Conservation (phyloP, 2,888 invertebrate species). For the Hemithea aestivaria region DNA sequence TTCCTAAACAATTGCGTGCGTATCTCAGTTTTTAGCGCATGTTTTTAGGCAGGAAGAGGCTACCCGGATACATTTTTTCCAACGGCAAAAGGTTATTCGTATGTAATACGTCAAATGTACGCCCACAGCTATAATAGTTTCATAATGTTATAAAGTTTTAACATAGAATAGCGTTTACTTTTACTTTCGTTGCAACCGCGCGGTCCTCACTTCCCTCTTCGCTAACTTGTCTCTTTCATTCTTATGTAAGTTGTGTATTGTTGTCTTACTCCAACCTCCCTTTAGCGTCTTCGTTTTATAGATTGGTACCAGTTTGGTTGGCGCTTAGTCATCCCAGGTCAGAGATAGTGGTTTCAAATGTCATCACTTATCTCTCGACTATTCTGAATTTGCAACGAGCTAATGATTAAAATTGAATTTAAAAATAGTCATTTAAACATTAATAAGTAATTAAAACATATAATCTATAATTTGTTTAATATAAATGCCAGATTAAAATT, state of each 20-base stretch:
- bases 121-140: slow-evolving; percentile 38
- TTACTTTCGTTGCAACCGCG: slow-evolving; percentile 64
- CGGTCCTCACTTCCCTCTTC: slow-evolving; percentile 56
- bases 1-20: no score
- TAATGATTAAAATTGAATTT: no score
- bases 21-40: background rate
- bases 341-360: slow-evolving; percentile 62
- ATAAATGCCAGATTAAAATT: no score
- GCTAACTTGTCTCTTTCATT: slow-evolving; percentile 43
- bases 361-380: slow-evolving; percentile 46
- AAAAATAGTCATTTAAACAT: no score
- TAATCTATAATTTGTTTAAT: no score
- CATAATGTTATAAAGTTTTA: slow-evolving; percentile 45
- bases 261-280: slow-evolving; percentile 43
- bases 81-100: slow-evolving; percentile 11
- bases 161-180: slow-evolving; percentile 60
- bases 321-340: slow-evolving; percentile 66
- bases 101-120: slow-evolving; percentile 19
- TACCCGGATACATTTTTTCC: slow-evolving; percentile 20
- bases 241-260: slow-evolving; percentile 21
- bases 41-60: slow-evolving; percentile 10
- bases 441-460: no score
- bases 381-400: no score
- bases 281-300: slow-evolving; percentile 46
- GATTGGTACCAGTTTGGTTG: slow-evolving; percentile 64